A percentile compares a stretch with the other conserved stretches of the same genome.
These are phyloP conservation scores for Caenorhabditis sulstoni DNA, from an alignment of 2,888 invertebrate species.

Conservation along the genomic window DNA sequence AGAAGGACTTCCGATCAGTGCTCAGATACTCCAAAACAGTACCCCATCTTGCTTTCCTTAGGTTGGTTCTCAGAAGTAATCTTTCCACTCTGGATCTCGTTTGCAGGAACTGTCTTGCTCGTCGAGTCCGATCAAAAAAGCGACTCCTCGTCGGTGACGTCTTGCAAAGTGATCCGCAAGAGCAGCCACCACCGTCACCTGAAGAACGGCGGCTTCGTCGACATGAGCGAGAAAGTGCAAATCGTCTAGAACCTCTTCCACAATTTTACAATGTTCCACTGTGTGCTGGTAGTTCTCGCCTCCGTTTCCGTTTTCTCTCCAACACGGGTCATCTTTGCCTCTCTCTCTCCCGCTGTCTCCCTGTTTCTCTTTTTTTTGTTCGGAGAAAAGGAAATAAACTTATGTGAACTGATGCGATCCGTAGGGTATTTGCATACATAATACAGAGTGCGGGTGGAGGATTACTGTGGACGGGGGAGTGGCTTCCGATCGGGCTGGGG, in stretches of 20 bases:
- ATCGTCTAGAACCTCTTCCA: slow-evolving; percentile 27
- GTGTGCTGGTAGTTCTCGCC: slow-evolving; percentile 17
- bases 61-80: slow-evolving; percentile 7
- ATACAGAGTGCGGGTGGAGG: slow-evolving; percentile 29
- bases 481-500: neutral
- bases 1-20: slow-evolving; percentile 42
- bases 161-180: slow-evolving; percentile 52
- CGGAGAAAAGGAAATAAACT: neutral
- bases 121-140: slow-evolving; percentile 49
- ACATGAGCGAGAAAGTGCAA: slow-evolving; percentile 55
- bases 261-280: neutral
- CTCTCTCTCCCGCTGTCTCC: neutral
- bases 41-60: slow-evolving; percentile 48
- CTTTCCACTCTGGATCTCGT: no score
- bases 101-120: slow-evolving; percentile 47
- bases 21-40: slow-evolving; percentile 35
- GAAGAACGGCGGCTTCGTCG: slow-evolving; percentile 33
- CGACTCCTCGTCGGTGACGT: slow-evolving; percentile 1
- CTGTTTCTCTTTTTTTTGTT: neutral
- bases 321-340: neutral
- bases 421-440: slow-evolving; percentile 20
- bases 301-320: neutral
- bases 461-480: slow-evolving; percentile 10
- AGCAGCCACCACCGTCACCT: slow-evolving; percentile 25
- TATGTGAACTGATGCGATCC: slow-evolving; percentile 21